Percentiles rank a stretch among this genome's conserved stretches.
These are phyloP conservation scores for western clawed frog (Xenopus tropicalis) DNA, from an alignment of 2,113 vertebrate species.

Conservation along the genomic window DNA sequence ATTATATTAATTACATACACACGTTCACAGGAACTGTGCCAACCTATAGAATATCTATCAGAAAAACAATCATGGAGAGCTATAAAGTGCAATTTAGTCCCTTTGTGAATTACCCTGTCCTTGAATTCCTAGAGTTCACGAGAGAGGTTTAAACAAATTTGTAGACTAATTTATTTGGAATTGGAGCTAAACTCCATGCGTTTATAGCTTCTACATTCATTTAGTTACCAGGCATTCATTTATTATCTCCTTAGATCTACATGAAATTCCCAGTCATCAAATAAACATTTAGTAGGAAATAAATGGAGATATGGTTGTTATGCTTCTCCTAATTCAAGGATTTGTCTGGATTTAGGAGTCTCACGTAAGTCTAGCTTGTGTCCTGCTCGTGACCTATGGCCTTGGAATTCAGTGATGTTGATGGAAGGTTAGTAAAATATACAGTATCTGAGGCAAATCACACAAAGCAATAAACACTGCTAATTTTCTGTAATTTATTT, in stretches of 20 bases:
- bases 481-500: too few relatives aligned
- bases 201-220: background rate
- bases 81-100: too few relatives aligned
- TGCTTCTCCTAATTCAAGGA: slow-evolving; percentile 12
- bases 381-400: background rate
- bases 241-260: slow-evolving; percentile 6
- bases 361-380: background rate
- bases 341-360: slow-evolving; percentile 30
- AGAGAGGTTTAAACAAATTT: too few relatives aligned
- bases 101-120: too few relatives aligned
- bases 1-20: too few relatives aligned
- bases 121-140: too few relatives aligned
- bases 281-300: slow-evolving; percentile 23
- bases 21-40: too few relatives aligned
- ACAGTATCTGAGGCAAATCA: too few relatives aligned
- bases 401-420: background rate
- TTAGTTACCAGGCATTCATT: slow-evolving; percentile 10
- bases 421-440: background rate
- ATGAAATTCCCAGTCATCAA: slow-evolving; percentile 22
- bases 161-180: background rate
- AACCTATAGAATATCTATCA: too few relatives aligned
- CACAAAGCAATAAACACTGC: too few relatives aligned
- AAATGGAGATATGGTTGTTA: slow-evolving; percentile 18
- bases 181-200: background rate
- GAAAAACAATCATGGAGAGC: too few relatives aligned